phyloP scores from a whole-genome alignment of 2,113 vertebrate species.

The Gorilla gorilla region DNA sequence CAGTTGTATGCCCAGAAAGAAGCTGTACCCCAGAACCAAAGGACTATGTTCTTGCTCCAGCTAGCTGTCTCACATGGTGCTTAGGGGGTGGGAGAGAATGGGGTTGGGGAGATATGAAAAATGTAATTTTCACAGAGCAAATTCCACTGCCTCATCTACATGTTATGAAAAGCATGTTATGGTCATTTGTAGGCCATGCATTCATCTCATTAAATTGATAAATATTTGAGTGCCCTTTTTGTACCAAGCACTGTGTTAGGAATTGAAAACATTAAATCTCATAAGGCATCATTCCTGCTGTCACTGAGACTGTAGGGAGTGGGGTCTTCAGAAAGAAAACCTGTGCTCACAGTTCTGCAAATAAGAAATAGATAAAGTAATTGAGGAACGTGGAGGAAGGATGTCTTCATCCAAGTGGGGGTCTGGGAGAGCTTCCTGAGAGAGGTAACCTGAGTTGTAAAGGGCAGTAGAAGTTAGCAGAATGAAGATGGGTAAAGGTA shows the following conservation, averaged over 20 bases:
- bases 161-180: not conserved
- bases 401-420: not conserved
- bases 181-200: not conserved
- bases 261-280: not conserved
- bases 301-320: not conserved
- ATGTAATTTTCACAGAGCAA: not conserved
- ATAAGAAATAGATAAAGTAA: not conserved
- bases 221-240: not conserved
- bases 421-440: not conserved
- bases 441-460: not conserved
- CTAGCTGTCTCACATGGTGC: not conserved
- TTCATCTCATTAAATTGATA: not conserved
- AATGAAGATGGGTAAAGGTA: not conserved
- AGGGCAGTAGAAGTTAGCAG: not conserved
- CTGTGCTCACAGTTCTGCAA: accelerated
- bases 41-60: not conserved
- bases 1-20: not conserved
- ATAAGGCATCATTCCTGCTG: not conserved
- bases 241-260: not conserved
- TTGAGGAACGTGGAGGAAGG: not conserved
- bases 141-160: not conserved
- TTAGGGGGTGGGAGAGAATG: not conserved
- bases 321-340: not conserved
- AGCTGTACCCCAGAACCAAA: not conserved
- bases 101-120: not conserved